phyloP scores from a whole-genome alignment of 2,888 invertebrate genomes.

The Synanthedon tipuliformis region DNA sequence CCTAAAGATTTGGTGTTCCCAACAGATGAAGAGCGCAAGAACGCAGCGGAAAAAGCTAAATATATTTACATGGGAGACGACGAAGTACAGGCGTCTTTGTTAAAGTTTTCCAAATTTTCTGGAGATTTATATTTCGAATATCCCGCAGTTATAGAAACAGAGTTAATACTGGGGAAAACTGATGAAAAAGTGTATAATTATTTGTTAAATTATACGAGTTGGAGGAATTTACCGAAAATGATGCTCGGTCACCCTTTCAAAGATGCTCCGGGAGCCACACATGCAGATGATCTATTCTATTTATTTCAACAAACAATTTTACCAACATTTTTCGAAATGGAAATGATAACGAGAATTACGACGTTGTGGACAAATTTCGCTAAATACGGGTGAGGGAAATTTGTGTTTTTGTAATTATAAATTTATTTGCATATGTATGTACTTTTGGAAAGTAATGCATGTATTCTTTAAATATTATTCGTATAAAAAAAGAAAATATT shows the following conservation, averaged over 20 bases:
- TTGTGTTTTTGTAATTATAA: not conserved
- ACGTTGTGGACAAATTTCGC: slow-evolving; percentile 55
- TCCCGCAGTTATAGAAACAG: slow-evolving; percentile 34
- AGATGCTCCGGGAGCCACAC: slow-evolving; percentile 31
- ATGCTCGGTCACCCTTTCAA: slow-evolving; percentile 15
- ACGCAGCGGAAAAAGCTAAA: slow-evolving; percentile 26
- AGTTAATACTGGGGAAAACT: slow-evolving; percentile 26
- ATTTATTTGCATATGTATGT: too few species aligned
- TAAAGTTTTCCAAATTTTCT: slow-evolving; percentile 33
- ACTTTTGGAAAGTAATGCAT: too few species aligned
- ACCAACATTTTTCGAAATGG: slow-evolving; percentile 26
- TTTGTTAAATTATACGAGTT: slow-evolving; percentile 34
- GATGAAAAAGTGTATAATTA: slow-evolving; percentile 37
- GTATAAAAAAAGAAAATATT: not conserved
- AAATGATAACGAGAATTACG: slow-evolving; percentile 38
- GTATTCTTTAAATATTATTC: too few species aligned
- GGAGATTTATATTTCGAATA: slow-evolving; percentile 32
- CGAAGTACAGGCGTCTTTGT: slow-evolving; percentile 22
- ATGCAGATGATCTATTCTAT: slow-evolving; percentile 49
- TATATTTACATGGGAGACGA: slow-evolving; percentile 44
- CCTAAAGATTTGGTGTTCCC: slow-evolving; percentile 42
- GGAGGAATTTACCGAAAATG: slow-evolving; percentile 30
- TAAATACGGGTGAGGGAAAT: slow-evolving; percentile 20
- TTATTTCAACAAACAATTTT: slow-evolving; percentile 31
- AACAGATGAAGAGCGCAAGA: slow-evolving; percentile 16